Base-by-base conservation (phyloP, 2,113 vertebrate species). In the Gambusia affinis region DNA sequence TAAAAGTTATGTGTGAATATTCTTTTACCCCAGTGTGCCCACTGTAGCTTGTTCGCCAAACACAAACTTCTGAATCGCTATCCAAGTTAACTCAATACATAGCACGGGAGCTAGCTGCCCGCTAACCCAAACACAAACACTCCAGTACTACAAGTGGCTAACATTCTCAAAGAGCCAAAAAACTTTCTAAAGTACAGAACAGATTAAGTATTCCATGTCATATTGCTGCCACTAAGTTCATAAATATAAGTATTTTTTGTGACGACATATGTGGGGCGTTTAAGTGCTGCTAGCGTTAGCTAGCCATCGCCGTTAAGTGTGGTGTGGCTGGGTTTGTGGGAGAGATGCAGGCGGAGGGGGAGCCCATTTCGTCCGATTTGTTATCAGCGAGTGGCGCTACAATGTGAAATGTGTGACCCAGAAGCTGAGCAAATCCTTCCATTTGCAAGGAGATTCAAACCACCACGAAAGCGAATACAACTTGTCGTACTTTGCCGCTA, bases 331-430 rank as follows among this genome's bases (percentile, higher is more conserved):
- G 64, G 74, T 72, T 73, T 85, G 85, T 42, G 80, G 63, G 79
- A 61, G 76, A 84, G 84, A 81, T 51, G 78, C 76, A 31, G 47
- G 78, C 79, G 60, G 78, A 78, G 91, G 81, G 91, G 90, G 87
- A 90, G 88, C 87, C 88, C 87, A 75, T 88, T 88, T 76, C 89
- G 83, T 75, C 84, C 88, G 85, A 80, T 85, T 70, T 90, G 92
- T 85, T 90, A 89, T 91, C 88, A 85, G 91, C 83, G 82, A 90
- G 89, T 75, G 88, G 88, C 87, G 88, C 78, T 88, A 89, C 87
- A 88, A 87, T 86, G 89, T 89, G 82, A 90, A 86, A 88, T 86
- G 89, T 89, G 72, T 85, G 72, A 86, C 78, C 80, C 82, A 80
- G 28, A 79, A 81, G 67, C 83, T 66, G 28, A 54, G 83, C 33